These are phyloP conservation scores for Nomada lathburiana DNA, from an alignment of 2,888 invertebrate species.

Conservation along the genomic window DNA sequence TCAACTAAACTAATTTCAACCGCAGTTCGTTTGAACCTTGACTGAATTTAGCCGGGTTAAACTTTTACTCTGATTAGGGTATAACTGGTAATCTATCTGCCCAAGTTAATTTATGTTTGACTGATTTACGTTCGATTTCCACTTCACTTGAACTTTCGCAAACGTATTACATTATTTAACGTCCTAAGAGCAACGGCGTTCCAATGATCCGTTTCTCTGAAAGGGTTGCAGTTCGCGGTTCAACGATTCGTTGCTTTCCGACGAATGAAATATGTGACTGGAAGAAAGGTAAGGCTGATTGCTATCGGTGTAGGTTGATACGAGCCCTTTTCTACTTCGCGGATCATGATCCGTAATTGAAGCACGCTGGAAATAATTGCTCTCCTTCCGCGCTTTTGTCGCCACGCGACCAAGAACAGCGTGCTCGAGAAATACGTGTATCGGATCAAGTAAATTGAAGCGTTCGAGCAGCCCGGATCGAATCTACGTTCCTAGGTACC, in stretches of 20 bases:
- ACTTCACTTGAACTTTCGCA: too few species aligned
- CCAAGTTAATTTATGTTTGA: too few species aligned
- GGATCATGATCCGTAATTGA: constrained; percentile 16
- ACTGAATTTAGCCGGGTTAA: too few species aligned
- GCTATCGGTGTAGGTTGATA: constrained; percentile 30
- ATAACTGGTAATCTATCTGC: too few species aligned
- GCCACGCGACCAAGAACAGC: neutral
- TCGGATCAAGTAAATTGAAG: constrained; percentile 9
- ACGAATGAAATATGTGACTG: constrained; percentile 14
- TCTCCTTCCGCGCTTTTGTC: constrained; percentile 15
- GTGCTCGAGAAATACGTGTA: neutral
- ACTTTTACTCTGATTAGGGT: too few species aligned
- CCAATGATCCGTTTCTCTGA: constrained; percentile 29
- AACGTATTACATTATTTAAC: too few species aligned
- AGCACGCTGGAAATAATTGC: constrained; percentile 33
- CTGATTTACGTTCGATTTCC: too few species aligned
- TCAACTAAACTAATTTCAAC: too few species aligned
- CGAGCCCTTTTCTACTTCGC: neutral
- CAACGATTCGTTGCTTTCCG: neutral
- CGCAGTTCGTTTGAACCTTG: too few species aligned
- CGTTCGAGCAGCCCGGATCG: neutral
- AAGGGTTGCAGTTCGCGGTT: constrained; percentile 17
- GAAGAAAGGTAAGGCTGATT: constrained; percentile 30
- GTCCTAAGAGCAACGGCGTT: constrained; percentile 2
- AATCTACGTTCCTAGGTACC: neutral